Base-by-base conservation (phyloP, 2,888 invertebrate species). In the Platycheirus rosarum region DNA sequence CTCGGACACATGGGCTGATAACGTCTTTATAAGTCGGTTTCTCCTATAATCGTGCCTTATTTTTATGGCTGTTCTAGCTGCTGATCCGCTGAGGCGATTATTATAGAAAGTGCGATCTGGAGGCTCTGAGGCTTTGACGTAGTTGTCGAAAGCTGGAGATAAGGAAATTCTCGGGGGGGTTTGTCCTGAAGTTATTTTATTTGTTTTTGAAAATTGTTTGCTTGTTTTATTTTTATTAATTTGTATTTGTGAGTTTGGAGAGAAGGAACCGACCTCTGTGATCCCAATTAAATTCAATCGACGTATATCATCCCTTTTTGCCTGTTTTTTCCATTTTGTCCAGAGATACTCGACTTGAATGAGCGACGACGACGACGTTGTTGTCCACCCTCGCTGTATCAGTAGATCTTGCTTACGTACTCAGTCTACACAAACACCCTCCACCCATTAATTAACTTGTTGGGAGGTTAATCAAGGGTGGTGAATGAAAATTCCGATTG, bases 271-370 rank as follows among this genome's bases (percentile, higher is more conserved):
- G 37, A 66, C 60, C 76, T 18, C 26, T 13, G 9, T 62, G 76
- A 65, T 53, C 76, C 65, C 69, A 79, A 79, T 74, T 79, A 79
- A 79, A 75, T 69, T 51, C 48, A 68, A 75, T 57, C 32, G 55
- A 74, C 68, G 60, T 71, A 49, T 14, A 55, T 37, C 16, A 48
- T 65, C 42, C 63, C 48, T 73, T 63, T 37, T 68, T 16, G 9
- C 26, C 23, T 46, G n/a, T 23, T 48, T 60, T 60, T 11, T 5
- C 2, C 13, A 32, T 44, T 37, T 1, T 16, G 26, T 29, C 14
- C 11, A 29, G 13, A 16, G 13, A 16, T 4, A 4, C 23, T 23
- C 6, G 23, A 23, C 11, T 11, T 35, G 32, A 18, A 2, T 49
- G 32, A 35, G 6, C 23, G 6, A 23, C 23, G 23, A n/a, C n/a